These are phyloP conservation scores for Trachemys scripta DNA, from an alignment of 2,113 vertebrate genomes.

Conservation along the genomic window DNA sequence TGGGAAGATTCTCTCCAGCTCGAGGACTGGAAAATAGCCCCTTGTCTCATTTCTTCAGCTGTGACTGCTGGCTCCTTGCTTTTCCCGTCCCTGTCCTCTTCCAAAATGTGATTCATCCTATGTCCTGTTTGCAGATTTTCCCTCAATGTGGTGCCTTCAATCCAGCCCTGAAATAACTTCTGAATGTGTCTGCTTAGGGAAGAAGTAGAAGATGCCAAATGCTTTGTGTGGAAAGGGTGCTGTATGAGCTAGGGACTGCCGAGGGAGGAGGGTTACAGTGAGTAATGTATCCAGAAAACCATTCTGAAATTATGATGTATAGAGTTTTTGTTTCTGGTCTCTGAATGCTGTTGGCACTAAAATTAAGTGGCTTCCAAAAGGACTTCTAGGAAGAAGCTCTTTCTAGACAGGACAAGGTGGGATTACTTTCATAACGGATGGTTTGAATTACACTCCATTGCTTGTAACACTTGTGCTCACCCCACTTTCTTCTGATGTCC, in stretches of 20 bases:
- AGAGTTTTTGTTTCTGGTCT: slow-evolving; percentile 25
- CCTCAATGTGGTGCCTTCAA: slow-evolving; percentile 47
- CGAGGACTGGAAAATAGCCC: not conserved
- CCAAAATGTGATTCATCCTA: slow-evolving; percentile 42
- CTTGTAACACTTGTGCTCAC: accelerated
- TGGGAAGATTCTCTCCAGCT: slow-evolving; percentile 13
- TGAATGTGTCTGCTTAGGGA: slow-evolving; percentile 2
- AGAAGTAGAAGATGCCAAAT: slow-evolving; percentile 40
- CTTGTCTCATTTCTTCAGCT: slow-evolving; percentile 45
- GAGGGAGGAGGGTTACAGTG: slow-evolving; percentile 33
- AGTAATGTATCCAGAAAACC: slow-evolving; percentile 16
- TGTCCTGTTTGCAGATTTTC: slow-evolving; percentile 48
- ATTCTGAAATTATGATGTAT: slow-evolving; percentile 41
- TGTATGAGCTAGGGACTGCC: not conserved
- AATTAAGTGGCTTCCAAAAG: slow-evolving; percentile 11
- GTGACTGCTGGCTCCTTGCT: slow-evolving; percentile 55
- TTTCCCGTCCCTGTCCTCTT: slow-evolving; percentile 35
- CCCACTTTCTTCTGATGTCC: not conserved
- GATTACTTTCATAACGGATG: accelerated
- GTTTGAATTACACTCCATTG: accelerated
- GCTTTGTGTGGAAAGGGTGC: not conserved
- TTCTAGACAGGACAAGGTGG: not conserved
- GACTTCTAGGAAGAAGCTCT: slow-evolving; percentile 25
- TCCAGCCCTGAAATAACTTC: slow-evolving; percentile 8
- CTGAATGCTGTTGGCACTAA: slow-evolving; percentile 57